Evolutionary conservation across 2,113 vertebrate genomes (phyloP).

Genomic region (Heterotis niloticus): DNA sequence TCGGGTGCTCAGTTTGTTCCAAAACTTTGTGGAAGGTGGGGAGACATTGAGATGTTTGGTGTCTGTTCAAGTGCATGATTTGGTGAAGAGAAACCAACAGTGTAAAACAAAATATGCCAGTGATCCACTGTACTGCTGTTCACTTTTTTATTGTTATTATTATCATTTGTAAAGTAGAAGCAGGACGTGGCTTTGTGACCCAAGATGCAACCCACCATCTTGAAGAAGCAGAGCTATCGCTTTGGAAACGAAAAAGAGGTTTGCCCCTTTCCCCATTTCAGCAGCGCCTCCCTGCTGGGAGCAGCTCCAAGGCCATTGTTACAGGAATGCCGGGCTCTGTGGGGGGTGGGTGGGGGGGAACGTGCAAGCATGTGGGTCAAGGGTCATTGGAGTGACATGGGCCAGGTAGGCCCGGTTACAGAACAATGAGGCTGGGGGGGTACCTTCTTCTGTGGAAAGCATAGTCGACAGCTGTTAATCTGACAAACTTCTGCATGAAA

Average conservation of each 20-base stretch:
- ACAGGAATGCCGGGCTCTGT: slow-evolving; percentile 15
- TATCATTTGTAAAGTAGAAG: background rate
- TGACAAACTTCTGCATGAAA: no score
- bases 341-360: slow-evolving; percentile 15
- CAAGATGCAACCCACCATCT: background rate
- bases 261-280: background rate
- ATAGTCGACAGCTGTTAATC: background rate
- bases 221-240: background rate
- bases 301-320: slow-evolving; percentile 13
- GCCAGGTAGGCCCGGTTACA: slow-evolving; percentile 20
- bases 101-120: background rate
- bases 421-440: background rate
- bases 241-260: background rate
- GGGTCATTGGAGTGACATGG: slow-evolving; percentile 24
- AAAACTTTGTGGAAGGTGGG: background rate
- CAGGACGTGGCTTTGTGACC: background rate
- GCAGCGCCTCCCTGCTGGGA: background rate
- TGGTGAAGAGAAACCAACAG: background rate
- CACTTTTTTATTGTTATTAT: no score
- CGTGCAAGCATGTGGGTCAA: slow-evolving; percentile 28
- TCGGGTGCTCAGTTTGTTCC: background rate
- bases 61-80: background rate
- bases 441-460: slow-evolving; percentile 20
- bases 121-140: background rate
- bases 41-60: background rate